These are phyloP conservation scores for Crenichthys baileyi DNA, from an alignment of 2,797 vertebrate genomes.

Conservation along the genomic window DNA sequence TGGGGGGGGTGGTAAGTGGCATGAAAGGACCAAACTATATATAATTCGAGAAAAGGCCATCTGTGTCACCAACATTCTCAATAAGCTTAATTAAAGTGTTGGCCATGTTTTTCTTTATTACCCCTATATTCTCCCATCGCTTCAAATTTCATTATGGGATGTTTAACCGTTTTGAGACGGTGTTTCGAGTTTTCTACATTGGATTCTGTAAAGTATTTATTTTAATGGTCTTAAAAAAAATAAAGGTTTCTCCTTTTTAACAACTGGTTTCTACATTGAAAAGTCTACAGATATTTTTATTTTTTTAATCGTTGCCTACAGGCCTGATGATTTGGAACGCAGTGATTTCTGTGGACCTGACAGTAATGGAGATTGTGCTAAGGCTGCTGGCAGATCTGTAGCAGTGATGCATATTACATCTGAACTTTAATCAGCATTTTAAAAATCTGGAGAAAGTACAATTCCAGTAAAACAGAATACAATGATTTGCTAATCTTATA, in stretches of 20 bases:
- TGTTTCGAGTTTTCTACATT: constrained; percentile 88
- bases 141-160: constrained; percentile 73
- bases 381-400: no score
- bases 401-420: no score
- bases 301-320: no score
- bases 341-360: no score
- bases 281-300: no score
- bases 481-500: no score
- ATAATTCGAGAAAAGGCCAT: constrained; percentile 8
- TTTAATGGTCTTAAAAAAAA: constrained; percentile 86
- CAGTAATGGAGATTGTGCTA: no score
- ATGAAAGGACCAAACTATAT: constrained; percentile 17
- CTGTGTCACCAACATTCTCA: not conserved
- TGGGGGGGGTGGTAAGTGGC: constrained; percentile 24
- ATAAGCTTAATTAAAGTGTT: constrained; percentile 8
- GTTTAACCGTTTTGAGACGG: constrained; percentile 81
- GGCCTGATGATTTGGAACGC: no score
- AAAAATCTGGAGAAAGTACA: no score
- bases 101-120: not conserved
- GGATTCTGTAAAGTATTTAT: constrained; percentile 91
- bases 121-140: not conserved
- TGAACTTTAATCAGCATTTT: no score
- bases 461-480: no score
- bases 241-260: constrained; percentile 84
- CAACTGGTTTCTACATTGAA: constrained; percentile 62